Conservation (phyloP, 2,113 vertebrate species). For the Elephas maximus region DNA sequence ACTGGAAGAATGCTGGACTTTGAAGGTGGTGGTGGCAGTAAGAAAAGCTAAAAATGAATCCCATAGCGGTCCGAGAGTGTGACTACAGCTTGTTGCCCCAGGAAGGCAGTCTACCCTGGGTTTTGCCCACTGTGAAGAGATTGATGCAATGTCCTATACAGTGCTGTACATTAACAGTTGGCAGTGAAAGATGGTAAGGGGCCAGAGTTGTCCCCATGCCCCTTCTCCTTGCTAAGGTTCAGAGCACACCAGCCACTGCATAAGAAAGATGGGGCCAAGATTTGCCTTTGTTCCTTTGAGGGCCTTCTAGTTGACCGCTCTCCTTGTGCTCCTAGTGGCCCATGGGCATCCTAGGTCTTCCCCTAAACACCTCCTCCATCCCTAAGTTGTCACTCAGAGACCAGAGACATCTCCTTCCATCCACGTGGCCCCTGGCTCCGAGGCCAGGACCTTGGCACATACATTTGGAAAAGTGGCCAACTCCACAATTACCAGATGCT, state of each 20-base stretch:
- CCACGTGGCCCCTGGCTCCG: not conserved
- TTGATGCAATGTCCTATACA: rapidly evolving
- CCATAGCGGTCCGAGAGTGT: not conserved
- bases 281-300: not conserved
- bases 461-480: conserved; percentile 63
- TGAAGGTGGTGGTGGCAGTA: not conserved
- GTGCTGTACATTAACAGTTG: not conserved
- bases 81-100: not conserved
- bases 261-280: not conserved
- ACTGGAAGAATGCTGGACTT: not conserved
- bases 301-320: conserved; percentile 12
- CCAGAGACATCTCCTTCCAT: conserved; percentile 35
- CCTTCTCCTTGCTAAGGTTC: not conserved
- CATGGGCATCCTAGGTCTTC: not conserved
- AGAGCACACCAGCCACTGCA: not conserved
- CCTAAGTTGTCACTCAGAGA: not conserved
- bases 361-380: not conserved
- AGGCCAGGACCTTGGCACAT: conserved; percentile 63
- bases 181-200: not conserved
- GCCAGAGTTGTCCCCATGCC: not conserved
- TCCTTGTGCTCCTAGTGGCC: not conserved
- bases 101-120: rapidly evolving
- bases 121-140: not conserved
- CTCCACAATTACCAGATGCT: conserved; percentile 45
- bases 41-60: not conserved